phyloP scores from a whole-genome alignment of 2,113 vertebrate genomes.

The Calonectris borealis region DNA sequence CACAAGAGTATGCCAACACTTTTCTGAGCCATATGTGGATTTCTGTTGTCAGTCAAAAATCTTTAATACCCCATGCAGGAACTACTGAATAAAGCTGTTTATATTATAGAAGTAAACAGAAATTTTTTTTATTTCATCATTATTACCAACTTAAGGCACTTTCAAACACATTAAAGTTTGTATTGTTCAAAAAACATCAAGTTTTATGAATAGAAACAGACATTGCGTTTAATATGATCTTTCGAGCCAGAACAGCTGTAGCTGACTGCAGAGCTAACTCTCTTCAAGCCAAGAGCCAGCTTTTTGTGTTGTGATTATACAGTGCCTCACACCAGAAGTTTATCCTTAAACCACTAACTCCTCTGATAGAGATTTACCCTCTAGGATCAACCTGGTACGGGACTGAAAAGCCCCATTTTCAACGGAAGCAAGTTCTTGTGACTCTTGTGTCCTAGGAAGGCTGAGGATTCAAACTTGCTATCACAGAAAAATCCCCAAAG shows the following conservation, averaged over 20 bases:
- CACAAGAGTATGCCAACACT: slow-evolving; percentile 27
- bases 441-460: neutral
- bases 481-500: neutral
- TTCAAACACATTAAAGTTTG: neutral
- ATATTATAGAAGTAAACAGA: slow-evolving; percentile 18
- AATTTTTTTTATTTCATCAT: slow-evolving; percentile 25
- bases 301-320: neutral
- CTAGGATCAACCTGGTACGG: neutral
- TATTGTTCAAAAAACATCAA: neutral
- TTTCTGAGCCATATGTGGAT: slow-evolving; percentile 49
- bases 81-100: slow-evolving; percentile 51
- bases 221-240: neutral
- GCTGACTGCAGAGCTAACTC: neutral
- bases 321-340: neutral
- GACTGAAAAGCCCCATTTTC: neutral
- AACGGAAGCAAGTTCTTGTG: neutral
- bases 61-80: neutral
- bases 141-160: neutral
- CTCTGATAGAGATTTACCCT: neutral
- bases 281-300: neutral
- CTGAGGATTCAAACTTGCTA: neutral
- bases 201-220: slow-evolving; percentile 2
- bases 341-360: neutral
- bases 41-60: slow-evolving; percentile 46
- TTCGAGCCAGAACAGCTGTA: neutral